A percentile compares a stretch with the other conserved stretches of the same genome.
Evolutionary conservation across 2,888 invertebrate genomes (phyloP).

Genomic region (Chymomyza procnemis): DNA sequence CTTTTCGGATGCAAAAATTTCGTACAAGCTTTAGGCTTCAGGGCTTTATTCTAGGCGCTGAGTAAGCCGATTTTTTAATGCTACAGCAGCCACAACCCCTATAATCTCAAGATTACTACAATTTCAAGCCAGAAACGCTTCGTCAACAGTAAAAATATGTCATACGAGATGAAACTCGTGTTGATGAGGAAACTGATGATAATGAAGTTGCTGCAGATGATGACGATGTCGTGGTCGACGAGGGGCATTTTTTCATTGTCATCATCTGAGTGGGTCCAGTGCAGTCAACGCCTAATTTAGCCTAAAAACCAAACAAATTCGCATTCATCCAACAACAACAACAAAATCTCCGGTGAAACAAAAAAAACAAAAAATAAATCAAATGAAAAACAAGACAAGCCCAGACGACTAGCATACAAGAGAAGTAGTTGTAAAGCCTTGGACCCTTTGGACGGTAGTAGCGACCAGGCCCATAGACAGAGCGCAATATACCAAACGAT

Average conservation of each 20-base stretch:
- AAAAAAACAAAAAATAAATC: slow-evolving; percentile 31
- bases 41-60: too few species aligned
- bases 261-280: background rate
- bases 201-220: background rate
- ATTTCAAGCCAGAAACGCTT: too few species aligned
- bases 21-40: too few species aligned
- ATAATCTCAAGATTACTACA: too few species aligned
- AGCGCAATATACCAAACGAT: slow-evolving; percentile 65
- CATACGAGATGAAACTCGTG: slow-evolving; percentile 34
- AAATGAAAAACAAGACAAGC: slow-evolving; percentile 24
- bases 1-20: too few species aligned
- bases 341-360: slow-evolving; percentile 21
- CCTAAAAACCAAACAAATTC: slow-evolving; percentile 29
- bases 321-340: slow-evolving; percentile 11
- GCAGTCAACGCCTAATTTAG: slow-evolving; percentile 50
- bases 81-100: too few species aligned
- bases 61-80: too few species aligned
- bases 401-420: background rate
- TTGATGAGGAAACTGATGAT: too few species aligned
- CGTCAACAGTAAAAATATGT: too few species aligned
- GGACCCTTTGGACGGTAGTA: too few species aligned
- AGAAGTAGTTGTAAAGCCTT: background rate
- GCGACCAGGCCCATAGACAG: slow-evolving; percentile 5
- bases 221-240: background rate
- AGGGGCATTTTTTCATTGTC: background rate